phyloP scores from a whole-genome alignment of 2,113 vertebrate genomes.

The Xenopus laevis region DNA sequence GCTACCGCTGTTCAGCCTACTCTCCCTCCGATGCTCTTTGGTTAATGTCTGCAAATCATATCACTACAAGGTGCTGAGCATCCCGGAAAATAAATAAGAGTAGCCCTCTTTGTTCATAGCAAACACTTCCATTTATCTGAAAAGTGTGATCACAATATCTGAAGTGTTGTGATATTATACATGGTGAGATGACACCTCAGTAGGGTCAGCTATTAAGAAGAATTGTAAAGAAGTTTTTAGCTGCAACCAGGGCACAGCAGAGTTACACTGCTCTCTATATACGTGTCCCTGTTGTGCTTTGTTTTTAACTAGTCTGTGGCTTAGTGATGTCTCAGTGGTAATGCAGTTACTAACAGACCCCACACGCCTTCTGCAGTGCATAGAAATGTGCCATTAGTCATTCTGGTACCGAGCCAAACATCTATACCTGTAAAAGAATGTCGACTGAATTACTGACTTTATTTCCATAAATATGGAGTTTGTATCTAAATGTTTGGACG shows the following conservation, averaged over 20 bases:
- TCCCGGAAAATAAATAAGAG: slow-evolving; percentile 35
- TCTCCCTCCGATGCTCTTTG: slow-evolving; percentile 30
- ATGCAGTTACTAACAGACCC: not conserved
- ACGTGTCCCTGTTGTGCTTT: not conserved
- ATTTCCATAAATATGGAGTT: too few relatives aligned
- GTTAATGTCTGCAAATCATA: slow-evolving; percentile 43
- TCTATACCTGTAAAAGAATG: too few relatives aligned
- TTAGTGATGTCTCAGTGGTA: not conserved
- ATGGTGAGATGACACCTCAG: slow-evolving; percentile 79
- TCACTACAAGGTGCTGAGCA: not conserved
- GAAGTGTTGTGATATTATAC: slow-evolving; percentile 81
- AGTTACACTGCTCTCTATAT: slow-evolving; percentile 53
- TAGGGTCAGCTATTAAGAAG: slow-evolving; percentile 74
- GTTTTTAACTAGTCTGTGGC: slow-evolving; percentile 24
- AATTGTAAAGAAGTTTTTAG: slow-evolving; percentile 73
- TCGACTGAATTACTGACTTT: too few relatives aligned
- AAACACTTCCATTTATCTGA: slow-evolving; percentile 66
- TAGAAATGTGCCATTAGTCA: not conserved
- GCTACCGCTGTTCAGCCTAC: not conserved
- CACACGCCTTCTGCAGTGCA: not conserved
- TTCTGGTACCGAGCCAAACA: too few relatives aligned
- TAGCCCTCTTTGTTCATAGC: slow-evolving; percentile 54
- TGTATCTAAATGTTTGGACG: too few relatives aligned
- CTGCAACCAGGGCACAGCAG: slow-evolving; percentile 54
- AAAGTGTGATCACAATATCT: slow-evolving; percentile 78